These are phyloP conservation scores for Mastigias papua DNA, from an alignment of 30 jellyfish, hydroid and myxozoan genomes.

Conservation along the genomic window DNA sequence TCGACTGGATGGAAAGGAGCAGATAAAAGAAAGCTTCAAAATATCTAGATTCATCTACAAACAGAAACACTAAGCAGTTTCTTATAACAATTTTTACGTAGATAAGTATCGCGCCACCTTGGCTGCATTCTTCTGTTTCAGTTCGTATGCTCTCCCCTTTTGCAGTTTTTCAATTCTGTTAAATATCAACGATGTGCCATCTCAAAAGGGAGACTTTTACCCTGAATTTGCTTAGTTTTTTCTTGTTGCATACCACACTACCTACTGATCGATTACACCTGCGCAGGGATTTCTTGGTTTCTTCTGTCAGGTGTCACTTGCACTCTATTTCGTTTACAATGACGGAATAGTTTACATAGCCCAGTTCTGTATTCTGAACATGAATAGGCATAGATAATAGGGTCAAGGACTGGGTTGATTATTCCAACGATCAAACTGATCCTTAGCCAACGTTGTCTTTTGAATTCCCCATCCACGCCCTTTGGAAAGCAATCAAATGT, in stretches of 20 bases:
- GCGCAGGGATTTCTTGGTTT: not conserved
- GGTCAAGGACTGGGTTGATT: slow-evolving; percentile 8
- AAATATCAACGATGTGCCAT: too few relatives aligned
- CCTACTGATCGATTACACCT: not conserved
- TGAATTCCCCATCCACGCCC: not conserved
- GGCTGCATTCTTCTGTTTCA: too few relatives aligned
- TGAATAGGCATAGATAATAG: slow-evolving; percentile 24
- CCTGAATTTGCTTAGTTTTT: not conserved
- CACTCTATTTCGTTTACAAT: not conserved
- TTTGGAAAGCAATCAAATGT: not conserved
- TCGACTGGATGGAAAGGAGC: too few relatives aligned
- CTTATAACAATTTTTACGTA: too few relatives aligned
- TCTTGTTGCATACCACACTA: not conserved
- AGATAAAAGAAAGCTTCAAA: too few relatives aligned
- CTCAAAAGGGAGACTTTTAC: not conserved
- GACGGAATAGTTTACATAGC: not conserved
- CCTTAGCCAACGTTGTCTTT: slow-evolving; percentile 13
- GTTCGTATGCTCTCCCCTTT: too few relatives aligned
- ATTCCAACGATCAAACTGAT: not conserved
- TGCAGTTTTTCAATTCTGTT: too few relatives aligned
- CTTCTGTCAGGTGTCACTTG: not conserved
- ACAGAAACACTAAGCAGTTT: too few relatives aligned
- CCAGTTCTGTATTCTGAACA: slow-evolving; percentile 5
- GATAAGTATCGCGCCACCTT: too few relatives aligned
- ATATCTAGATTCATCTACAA: too few relatives aligned